Base-by-base conservation (phyloP, 2,113 vertebrate species). In the Donacobius atricapilla region DNA sequence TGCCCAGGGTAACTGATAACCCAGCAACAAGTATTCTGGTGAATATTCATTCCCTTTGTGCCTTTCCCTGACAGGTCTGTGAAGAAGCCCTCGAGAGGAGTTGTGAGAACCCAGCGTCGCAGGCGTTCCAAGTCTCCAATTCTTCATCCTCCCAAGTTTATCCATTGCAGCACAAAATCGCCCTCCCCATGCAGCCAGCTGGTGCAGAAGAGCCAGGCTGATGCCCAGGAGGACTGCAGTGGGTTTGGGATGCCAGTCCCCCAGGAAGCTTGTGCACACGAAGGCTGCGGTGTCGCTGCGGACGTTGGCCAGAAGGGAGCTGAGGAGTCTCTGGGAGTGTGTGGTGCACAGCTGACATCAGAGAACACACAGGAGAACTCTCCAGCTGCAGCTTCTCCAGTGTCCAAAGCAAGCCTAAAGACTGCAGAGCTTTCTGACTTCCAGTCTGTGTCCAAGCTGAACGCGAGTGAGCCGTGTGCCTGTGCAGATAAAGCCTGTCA, bases 61-160 rank as follows among this genome's bases (percentile, higher is more conserved):
- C 85, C 71, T 90, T 94, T 83, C 53, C 27, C 8, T 88, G 89
- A n/a, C 53, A 99, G 99, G 72, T 98, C 98, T 75, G 95, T 97
- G 82, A 98, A 98, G 96, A 99, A 99, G 95, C 97, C 99, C 15
- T 98, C 98, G 10, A 97, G 99, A 97, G 99, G 98, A 89, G 95
- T 89, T 13, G 98, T 97, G 70, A 98, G 99, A 96, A 98, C 97
- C 30, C 99, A 99, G 96, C 98, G 99, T 25, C 98, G 99, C 24
- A 98, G 99, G 24, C 97, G 99, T 72, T 99, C 99, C 66, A 99
- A 99, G 97, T 99, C 99, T 81, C 99, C 99, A 7, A 98, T 99
- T 89, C 98, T 99, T 87, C 99, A 99, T 78, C 99, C 99, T 53
- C 98, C 99, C 0, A 99, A 99, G 94, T 99, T 99, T 87, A 99